Base-by-base conservation (phyloP, 2,113 vertebrate species). In the Excalfactoria chinensis region DNA sequence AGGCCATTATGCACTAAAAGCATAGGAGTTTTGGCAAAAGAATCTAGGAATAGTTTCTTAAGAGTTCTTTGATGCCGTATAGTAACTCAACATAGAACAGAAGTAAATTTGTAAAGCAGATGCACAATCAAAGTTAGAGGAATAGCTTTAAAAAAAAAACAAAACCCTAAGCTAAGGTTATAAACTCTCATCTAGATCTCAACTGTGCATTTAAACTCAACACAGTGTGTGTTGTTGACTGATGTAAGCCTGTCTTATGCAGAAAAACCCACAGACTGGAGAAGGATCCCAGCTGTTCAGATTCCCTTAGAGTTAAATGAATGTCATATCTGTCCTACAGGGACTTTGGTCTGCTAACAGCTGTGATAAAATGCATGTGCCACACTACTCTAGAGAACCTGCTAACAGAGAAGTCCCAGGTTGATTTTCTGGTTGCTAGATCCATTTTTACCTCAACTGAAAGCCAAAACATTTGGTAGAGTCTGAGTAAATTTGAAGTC, bases 281-380 rank as follows among this genome's bases (percentile, higher is more conserved):
- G 15, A 77, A 49, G 19, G 35, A 19, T 67, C 41, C 7, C 40
- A 58, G 41, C 17, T 55, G 3, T 41, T 58, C 16, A 17, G 28
- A 25, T 25, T 74, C 15, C 18, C 37, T 37, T 37, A 18, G 25
- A 55, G 48, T 53, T 25, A 55, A 53, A 37, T n/a, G 46, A 1
- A 1, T 48, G n/a, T 13, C 11, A 2, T 1, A 2, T 63, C 70
- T 49, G 2, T 53, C 46, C 37, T 41, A 11, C 80, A 77, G 22
- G 12, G 8, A n/a, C 8, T 21, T 66, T 0, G 1, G 35, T 55
- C 46, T 32, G 30, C 28, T 16, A 3, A 3, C 34, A 60, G 19
- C 4, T 40, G 23, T 30, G 23, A 64, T 13, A 13, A 25, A 30
- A 18, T 4, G 21, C 34, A 74, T 7, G 0, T 8, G 4, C 2